Evolutionary conservation across 2,113 vertebrate species (phyloP), one percentile per base, ranked within the genome.

Genomic region (Xerus inauris): DNA sequence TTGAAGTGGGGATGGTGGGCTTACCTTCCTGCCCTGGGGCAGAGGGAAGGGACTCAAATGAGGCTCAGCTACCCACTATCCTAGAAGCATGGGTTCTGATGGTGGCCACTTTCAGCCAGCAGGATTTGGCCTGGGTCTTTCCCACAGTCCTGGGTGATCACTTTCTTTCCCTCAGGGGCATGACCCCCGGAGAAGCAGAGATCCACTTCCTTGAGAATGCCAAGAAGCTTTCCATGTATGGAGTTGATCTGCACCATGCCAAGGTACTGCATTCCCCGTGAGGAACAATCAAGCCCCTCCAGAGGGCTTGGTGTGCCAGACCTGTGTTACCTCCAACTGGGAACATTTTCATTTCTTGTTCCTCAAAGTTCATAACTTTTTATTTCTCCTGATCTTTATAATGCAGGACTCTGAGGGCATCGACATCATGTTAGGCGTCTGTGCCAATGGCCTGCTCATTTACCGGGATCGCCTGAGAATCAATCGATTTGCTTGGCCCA

Each of bases 181-280:
- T 99, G 99, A 99, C 99, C 51, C 99, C 99, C 0, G 99, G 99
- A 75, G 99, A 99, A 97, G 99, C 99, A 1, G 99, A 99, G 98
- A 99, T 99, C 91, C 99, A 99, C 97, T 99, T 99, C 97, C 98
- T 99, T 95, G 99, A 99, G 98, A 99, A 99, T 0, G 99, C 99
- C 35, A 99, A 99, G 99, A 99, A 99, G 98, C 98, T 99, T 69
- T 99, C 99, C 93, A 99, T 99, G 99, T 99, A 99, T 0, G 99
- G 99, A 40, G 99, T 99, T 38, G 99, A 99, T 98, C 99, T 99
- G 79, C 99, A 99, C 97, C 99, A 99, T 0, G 99, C 99, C 89
- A 99, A 99, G 99, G 99, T 99, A 98, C 0, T 3, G 0, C 32
- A 57, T 57, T 20, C 24, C 59, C 54, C 54, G 1, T 12, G 3